Conservation (phyloP, 2,888 invertebrate genomes). For the Lithophane leautieri region DNA sequence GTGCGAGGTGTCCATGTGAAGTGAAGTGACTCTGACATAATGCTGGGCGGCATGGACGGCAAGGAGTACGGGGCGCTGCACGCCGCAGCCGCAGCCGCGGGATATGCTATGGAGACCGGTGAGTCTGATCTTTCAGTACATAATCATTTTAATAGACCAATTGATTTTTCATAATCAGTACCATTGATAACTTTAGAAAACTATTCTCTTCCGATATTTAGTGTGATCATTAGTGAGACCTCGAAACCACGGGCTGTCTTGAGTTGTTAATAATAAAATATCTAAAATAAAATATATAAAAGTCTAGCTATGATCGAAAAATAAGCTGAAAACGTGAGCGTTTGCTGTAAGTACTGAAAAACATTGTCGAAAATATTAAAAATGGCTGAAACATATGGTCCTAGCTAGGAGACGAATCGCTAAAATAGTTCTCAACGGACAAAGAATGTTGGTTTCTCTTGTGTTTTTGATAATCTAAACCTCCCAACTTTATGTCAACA, state of each 20-base stretch:
- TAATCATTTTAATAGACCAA: background rate
- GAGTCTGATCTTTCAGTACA: slow-evolving; percentile 60
- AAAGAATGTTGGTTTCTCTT: background rate
- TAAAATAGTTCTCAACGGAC: background rate
- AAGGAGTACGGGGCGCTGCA: slow-evolving; percentile 89
- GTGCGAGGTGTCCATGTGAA: slow-evolving; percentile 66
- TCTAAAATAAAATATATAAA: background rate
- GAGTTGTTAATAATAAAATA: background rate
- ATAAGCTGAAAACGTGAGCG: background rate
- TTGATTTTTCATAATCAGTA: background rate
- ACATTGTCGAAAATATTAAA: background rate
- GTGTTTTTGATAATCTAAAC: background rate
- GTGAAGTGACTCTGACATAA: slow-evolving; percentile 78
- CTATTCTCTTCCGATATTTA: background rate
- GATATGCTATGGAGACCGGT: slow-evolving; percentile 86
- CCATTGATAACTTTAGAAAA: background rate
- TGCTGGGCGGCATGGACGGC: slow-evolving; percentile 88
- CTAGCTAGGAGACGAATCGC: background rate
- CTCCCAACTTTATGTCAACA: background rate
- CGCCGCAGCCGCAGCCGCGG: slow-evolving; percentile 86
- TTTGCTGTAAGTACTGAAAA: background rate
- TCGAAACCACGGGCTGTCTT: too few species aligned
- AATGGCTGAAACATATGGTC: background rate
- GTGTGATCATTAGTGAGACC: too few species aligned
- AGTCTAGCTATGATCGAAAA: background rate